phyloP scores from a whole-genome alignment of 2,113 vertebrate species.

The Onychostoma macrolepis region DNA sequence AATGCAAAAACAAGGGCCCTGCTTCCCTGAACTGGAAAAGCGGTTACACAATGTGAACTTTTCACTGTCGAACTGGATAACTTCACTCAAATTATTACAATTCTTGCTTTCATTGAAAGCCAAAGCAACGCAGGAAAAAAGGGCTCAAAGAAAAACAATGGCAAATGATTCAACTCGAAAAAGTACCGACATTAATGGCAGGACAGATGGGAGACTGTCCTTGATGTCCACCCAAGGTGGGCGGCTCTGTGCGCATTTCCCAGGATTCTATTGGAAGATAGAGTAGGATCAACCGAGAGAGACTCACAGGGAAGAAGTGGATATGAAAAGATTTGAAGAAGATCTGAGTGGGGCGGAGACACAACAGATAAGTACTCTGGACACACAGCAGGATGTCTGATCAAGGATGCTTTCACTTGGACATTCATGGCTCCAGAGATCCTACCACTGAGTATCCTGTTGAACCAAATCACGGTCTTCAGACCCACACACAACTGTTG shows the following conservation, averaged over 20 bases:
- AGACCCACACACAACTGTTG: constrained; percentile 20
- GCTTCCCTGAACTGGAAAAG: constrained; percentile 79
- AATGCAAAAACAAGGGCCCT: constrained; percentile 72
- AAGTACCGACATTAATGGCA: constrained; percentile 68
- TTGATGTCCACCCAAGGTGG: constrained; percentile 75
- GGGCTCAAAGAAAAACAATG: constrained; percentile 42
- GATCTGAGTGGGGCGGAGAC: neutral
- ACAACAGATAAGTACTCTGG: neutral
- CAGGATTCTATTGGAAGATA: constrained; percentile 65
- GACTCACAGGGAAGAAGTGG: constrained; percentile 3
- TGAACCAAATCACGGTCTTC: constrained; percentile 33
- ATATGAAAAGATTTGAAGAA: neutral
- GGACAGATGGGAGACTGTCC: constrained; percentile 68
- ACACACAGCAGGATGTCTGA: neutral
- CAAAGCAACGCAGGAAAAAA: constrained; percentile 47
- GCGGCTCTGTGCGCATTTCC: constrained; percentile 67
- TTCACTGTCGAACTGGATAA: constrained; percentile 74
- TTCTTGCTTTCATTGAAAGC: constrained; percentile 76
- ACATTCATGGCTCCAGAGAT: constrained; percentile 27
- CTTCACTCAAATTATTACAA: constrained; percentile 80
- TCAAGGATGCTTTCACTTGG: neutral
- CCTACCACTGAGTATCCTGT: constrained; percentile 19
- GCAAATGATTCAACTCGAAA: constrained; percentile 51
- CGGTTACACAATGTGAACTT: constrained; percentile 81
- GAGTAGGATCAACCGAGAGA: constrained; percentile 61